phyloP scores from a whole-genome alignment of 2,888 invertebrate species.

The Heliconius charithonia region DNA sequence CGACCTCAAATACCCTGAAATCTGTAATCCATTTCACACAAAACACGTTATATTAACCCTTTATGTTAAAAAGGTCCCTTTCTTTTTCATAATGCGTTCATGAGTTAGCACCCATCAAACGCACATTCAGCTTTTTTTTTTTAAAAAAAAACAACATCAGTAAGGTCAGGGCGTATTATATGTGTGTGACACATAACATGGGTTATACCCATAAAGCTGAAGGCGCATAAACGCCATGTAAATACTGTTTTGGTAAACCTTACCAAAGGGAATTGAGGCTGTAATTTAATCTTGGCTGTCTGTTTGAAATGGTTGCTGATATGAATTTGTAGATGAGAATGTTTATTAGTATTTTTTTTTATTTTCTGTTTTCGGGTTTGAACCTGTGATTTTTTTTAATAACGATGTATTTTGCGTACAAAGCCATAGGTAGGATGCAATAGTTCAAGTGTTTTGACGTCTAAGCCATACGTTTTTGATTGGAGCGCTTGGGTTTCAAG shows the following conservation, averaged over 20 bases:
- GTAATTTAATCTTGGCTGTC: conserved; percentile 22
- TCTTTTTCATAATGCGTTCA: background rate
- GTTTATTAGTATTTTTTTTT: background rate
- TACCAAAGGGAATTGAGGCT: conserved; percentile 17
- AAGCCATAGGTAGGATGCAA: too few species aligned
- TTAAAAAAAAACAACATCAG: conserved; percentile 19
- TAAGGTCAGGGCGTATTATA: conserved; percentile 36
- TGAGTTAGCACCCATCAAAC: conserved; percentile 17
- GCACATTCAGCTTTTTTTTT: conserved; percentile 16
- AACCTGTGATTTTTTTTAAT: background rate
- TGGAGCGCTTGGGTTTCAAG: too few species aligned
- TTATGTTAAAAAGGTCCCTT: conserved; percentile 1
- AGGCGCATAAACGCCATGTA: conserved; percentile 20
- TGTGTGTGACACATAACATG: conserved; percentile 49
- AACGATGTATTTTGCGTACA: background rate
- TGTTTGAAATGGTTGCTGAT: background rate
- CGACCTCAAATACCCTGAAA: too few species aligned
- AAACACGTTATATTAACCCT: conserved; percentile 2
- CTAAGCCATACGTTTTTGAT: background rate
- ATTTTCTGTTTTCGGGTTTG: background rate
- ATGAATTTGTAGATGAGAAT: background rate
- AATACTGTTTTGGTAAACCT: conserved; percentile 25
- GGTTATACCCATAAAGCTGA: conserved; percentile 39
- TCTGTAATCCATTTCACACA: background rate
- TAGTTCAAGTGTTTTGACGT: background rate